A percentile compares a stretch with the other conserved stretches of the same genome.
Evolutionary conservation across 2,113 vertebrate species (phyloP).

Genomic region (Antechinus flavipes): DNA sequence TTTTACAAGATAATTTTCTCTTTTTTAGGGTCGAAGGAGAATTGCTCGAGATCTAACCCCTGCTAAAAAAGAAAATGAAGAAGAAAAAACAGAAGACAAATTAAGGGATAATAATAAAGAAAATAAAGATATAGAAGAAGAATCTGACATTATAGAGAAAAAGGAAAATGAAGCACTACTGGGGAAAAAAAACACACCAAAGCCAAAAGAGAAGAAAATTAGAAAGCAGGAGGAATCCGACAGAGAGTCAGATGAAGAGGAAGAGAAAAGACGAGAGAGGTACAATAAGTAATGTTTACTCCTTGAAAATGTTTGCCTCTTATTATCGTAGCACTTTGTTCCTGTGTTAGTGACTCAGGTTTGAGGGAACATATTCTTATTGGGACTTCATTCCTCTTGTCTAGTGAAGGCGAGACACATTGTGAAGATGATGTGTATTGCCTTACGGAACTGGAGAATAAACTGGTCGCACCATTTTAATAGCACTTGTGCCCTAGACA

Average conservation of each 20-base stretch:
- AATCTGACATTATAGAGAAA: conserved; percentile 83
- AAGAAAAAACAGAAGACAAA: conserved; percentile 87
- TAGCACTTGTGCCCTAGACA: conserved; percentile 74
- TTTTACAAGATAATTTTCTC: conserved; percentile 52
- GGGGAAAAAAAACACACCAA: conserved; percentile 85
- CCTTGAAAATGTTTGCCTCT: conserved; percentile 32
- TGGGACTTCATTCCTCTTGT: conserved; percentile 79
- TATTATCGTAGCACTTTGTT: conserved; percentile 19
- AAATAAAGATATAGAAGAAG: conserved; percentile 85
- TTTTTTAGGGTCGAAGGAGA: conserved; percentile 89
- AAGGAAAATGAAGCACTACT: conserved; percentile 84
- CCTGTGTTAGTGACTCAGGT: conserved; percentile 72
- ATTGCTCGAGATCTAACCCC: conserved; percentile 83
- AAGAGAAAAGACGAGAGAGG: conserved; percentile 88
- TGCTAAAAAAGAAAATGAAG: conserved; percentile 88
- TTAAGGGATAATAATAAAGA: conserved; percentile 87
- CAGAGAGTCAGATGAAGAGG: conserved; percentile 94
- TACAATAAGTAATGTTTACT: conserved; percentile 64
- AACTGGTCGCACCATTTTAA: conserved; percentile 76
- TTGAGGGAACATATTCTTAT: conserved; percentile 69
- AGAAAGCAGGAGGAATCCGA: conserved; percentile 93
- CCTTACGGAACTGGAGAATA: conserved; percentile 79
- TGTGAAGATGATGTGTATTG: conserved; percentile 71
- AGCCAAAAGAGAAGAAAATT: conserved; percentile 86
- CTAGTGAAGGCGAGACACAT: conserved; percentile 72